Percentiles rank a stretch among this genome's conserved stretches.
These are phyloP conservation scores for Drosophila murphyi DNA, from an alignment of 1,140 invertebrate genomes.

Conservation along the genomic window DNA sequence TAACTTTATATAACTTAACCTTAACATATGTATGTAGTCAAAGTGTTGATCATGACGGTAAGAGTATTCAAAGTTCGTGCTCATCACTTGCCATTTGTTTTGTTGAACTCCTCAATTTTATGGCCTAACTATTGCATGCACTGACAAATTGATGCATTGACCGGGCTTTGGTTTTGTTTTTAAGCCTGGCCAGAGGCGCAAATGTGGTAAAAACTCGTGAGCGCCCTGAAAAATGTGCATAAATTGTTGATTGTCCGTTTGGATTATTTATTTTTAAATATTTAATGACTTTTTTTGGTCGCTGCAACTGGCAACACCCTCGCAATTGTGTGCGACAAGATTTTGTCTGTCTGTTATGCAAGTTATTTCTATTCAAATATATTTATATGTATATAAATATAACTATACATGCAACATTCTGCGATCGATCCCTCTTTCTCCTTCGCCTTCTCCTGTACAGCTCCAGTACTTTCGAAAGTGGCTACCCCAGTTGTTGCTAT, in stretches of 20 bases:
- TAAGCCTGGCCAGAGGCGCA: constrained; percentile 32
- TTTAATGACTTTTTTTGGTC: constrained; percentile 74
- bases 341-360: constrained; percentile 49
- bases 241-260: constrained; percentile 57
- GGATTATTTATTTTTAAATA: constrained; percentile 77
- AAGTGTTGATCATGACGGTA: neutral
- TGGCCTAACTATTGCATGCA: constrained; percentile 37
- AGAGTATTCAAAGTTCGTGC: constrained; percentile 12
- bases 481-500: constrained; percentile 53
- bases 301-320: constrained; percentile 63
- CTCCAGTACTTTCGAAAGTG: constrained; percentile 73
- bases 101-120: constrained; percentile 26
- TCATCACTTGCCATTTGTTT: neutral
- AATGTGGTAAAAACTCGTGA: constrained; percentile 71
- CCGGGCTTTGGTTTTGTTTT: constrained; percentile 10
- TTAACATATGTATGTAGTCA: neutral
- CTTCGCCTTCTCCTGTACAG: constrained; percentile 6
- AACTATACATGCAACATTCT: constrained; percentile 32
- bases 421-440: constrained; percentile 23
- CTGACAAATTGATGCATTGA: constrained; percentile 57
- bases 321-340: constrained; percentile 49
- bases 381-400: constrained; percentile 11
- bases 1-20: neutral
- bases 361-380: constrained; percentile 62
- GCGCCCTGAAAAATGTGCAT: constrained; percentile 54